Percentiles rank a stretch among this genome's conserved stretches.
Evolutionary conservation across 1,140 invertebrate species (phyloP).

Genomic region (Pogonomyrmex californicus): DNA sequence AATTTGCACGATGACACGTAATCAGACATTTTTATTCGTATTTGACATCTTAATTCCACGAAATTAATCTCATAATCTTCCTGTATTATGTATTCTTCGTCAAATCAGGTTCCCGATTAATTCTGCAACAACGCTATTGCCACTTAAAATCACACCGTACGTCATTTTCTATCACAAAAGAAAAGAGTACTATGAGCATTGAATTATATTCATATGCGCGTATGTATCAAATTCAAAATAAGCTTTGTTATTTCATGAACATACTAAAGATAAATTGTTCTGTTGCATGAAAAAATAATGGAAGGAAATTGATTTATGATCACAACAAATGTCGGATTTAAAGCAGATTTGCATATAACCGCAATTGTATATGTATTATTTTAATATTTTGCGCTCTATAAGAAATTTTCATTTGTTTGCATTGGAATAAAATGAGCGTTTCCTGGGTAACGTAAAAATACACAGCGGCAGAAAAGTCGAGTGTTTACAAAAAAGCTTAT

Average conservation of each 20-base stretch:
- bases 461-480: not conserved
- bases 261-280: not conserved
- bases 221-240: constrained; percentile 2
- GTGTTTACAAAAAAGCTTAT: constrained; percentile 20
- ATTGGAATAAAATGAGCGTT: constrained; percentile 8
- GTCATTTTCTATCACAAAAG: not conserved
- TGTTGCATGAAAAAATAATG: constrained; percentile 15
- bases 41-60: constrained; percentile 37
- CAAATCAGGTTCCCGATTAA: not conserved
- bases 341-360: constrained; percentile 27
- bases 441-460: constrained; percentile 16
- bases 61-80: not conserved
- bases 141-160: not conserved
- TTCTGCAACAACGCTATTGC: not conserved
- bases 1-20: not conserved
- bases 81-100: not conserved
- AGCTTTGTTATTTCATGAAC: not conserved
- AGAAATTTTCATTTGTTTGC: constrained; percentile 16
- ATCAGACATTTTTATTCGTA: not conserved
- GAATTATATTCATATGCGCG: not conserved
- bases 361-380: not conserved
- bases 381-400: not conserved
- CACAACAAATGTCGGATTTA: not conserved
- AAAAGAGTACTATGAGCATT: not conserved
- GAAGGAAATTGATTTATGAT: constrained; percentile 22